phyloP scores from a whole-genome alignment of 2,797 vertebrate species.

The Trichosurus vulpecula region DNA sequence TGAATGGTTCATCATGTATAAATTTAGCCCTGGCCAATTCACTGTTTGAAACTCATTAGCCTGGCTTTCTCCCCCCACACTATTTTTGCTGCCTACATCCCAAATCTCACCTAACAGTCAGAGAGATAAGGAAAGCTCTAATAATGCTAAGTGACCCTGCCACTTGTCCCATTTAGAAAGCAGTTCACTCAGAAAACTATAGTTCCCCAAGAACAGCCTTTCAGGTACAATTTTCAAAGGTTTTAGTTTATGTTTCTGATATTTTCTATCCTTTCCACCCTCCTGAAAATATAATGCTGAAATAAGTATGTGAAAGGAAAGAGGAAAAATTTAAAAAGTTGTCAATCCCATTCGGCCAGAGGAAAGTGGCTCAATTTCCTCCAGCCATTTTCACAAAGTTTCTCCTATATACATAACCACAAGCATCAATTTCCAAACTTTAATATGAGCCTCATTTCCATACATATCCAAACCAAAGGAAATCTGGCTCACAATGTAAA shows the following conservation, averaged over 20 bases:
- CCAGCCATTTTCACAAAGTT: conserved; percentile 6
- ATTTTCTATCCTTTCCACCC: conserved; percentile 2
- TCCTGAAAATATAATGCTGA: neutral
- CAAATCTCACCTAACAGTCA: neutral
- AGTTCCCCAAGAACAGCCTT: conserved; percentile 20
- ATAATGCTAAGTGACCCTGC: neutral
- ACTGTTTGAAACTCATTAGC: neutral
- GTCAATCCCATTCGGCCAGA: neutral
- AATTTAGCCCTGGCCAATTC: neutral
- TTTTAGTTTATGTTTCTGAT: neutral
- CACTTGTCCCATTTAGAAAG: neutral
- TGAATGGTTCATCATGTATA: neutral
- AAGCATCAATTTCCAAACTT: conserved; percentile 8
- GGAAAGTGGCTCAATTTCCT: neutral
- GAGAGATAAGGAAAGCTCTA: neutral
- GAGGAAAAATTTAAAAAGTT: neutral
- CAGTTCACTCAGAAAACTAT: conserved; percentile 11
- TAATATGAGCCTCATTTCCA: neutral
- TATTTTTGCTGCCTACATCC: neutral
- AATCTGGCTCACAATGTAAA: neutral
- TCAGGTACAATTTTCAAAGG: conserved; percentile 45
- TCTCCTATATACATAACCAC: neutral
- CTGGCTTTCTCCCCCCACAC: neutral
- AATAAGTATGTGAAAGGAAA: neutral
- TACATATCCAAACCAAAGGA: neutral